Conservation (phyloP, 2,888 invertebrate species). For the Thereva unica region DNA sequence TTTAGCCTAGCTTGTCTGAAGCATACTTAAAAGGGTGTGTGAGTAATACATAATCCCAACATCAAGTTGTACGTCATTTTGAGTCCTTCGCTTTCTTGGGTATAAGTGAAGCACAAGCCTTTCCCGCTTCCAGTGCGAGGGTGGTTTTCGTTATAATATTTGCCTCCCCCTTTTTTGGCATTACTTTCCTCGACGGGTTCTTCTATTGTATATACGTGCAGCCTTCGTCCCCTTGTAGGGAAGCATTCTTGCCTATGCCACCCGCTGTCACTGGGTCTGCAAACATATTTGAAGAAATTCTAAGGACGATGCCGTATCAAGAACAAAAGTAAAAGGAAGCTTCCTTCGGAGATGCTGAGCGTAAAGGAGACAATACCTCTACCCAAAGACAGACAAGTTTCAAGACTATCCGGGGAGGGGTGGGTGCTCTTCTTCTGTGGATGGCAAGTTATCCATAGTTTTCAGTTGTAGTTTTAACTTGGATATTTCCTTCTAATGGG, state of each 20-base stretch:
- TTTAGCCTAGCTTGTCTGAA: not conserved
- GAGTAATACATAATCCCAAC: slow-evolving; percentile 36
- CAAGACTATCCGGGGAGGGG: too few species aligned
- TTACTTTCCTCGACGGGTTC: slow-evolving; percentile 21
- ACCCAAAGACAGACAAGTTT: too few species aligned
- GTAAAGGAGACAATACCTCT: too few species aligned
- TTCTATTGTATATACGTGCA: too few species aligned
- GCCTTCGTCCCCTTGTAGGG: slow-evolving; percentile 28
- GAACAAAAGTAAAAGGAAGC: slow-evolving; percentile 33
- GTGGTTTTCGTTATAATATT: not conserved
- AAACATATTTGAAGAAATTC: slow-evolving; percentile 37
- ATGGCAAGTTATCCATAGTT: too few species aligned
- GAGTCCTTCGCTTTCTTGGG: slow-evolving; percentile 27
- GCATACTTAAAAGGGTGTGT: slow-evolving; percentile 19
- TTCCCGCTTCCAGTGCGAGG: not conserved
- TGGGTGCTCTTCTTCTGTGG: too few species aligned
- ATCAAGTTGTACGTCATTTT: slow-evolving; percentile 38
- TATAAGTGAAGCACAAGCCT: slow-evolving; percentile 16
- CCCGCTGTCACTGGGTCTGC: slow-evolving; percentile 38
- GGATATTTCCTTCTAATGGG: too few species aligned
- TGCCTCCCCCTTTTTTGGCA: slow-evolving; percentile 5
- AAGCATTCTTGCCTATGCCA: slow-evolving; percentile 38
- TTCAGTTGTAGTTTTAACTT: too few species aligned
- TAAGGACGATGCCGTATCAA: slow-evolving; percentile 23
- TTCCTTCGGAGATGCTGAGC: not conserved